Base-by-base conservation (phyloP, 2,113 vertebrate genomes). In the Nothoprocta perdicaria region DNA sequence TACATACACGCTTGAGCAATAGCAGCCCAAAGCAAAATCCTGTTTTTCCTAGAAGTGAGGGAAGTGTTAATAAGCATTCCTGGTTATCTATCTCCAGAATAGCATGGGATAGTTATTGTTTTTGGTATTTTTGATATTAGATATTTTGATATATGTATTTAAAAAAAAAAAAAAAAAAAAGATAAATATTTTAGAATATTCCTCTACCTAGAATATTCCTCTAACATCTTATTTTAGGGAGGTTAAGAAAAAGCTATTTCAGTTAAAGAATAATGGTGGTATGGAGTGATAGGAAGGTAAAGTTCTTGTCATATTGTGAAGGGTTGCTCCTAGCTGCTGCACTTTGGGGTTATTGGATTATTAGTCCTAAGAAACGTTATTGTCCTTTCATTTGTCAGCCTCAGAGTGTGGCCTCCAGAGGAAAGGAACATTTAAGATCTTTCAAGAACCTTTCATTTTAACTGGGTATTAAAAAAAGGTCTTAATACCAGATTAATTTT, bases 201-300 rank as follows among this genome's bases (percentile, higher is more conserved):
- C 14, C 19, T 31, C 41, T 40, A 6, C 2, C 18, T 38, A 38
- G 35, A 38, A 38, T 38, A 38, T 38, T 38, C 35, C 35, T 38
- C 3, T 15, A 11, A 35, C 29, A 9, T 26, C 11, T 45, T 52
- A 12, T 23, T 74, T n/a, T 1, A 31, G 43, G 22, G 45, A 46
- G n/a, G 5, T 8, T 2, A 2, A n/a, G 66, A 1, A 35, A 43
- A 52, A 24, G 43, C 16, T 3, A 8, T 27, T 18, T 22, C 55
- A 15, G 45, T 13, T 2, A 6, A 19, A 26, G n/a, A 14, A 6
- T 14, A 16, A 4, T 4, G 8, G 6, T 29, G 4, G 52, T 9
- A 9, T 1, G 12, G 41, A 16, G 12, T 3, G 7, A 14, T 5
- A 26, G 35, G 3, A 4, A 12, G 3, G 2, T 9, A 9, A 5